A percentile compares a stretch with the other conserved stretches of the same genome.
Evolutionary conservation across 2,888 invertebrate genomes (phyloP).

Genomic region (Polydrusus cervinus): DNA sequence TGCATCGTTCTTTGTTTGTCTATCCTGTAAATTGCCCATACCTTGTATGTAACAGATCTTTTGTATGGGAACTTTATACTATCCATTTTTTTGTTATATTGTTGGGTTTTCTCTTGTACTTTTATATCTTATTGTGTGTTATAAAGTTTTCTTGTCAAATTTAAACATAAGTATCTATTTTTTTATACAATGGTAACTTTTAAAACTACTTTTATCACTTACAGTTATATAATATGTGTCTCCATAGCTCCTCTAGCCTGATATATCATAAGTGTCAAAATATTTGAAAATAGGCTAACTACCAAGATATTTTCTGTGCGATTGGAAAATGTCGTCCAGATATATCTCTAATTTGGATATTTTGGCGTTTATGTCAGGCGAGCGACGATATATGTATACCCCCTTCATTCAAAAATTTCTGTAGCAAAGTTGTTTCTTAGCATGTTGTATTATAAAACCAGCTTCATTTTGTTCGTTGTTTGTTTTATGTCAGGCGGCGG

Average conservation of each 20-base stretch:
- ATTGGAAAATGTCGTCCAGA: too few relatives aligned
- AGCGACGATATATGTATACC: neutral
- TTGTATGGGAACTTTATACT: constrained; percentile 9
- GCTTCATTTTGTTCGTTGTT: constrained; percentile 56
- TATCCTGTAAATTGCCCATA: constrained; percentile 43
- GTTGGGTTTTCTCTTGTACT: constrained; percentile 12
- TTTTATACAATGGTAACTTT: too few relatives aligned
- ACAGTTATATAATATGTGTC: neutral
- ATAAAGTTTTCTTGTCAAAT: neutral
- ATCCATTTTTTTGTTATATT: constrained; percentile 11
- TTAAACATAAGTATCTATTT: neutral
- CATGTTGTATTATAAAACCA: constrained; percentile 37
- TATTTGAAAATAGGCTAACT: too few relatives aligned
- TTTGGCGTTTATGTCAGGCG: neutral
- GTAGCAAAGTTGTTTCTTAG: constrained; percentile 28
- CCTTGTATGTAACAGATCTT: constrained; percentile 21
- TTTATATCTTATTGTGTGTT: constrained; percentile 5
- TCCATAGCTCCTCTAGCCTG: too few relatives aligned
- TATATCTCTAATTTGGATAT: too few relatives aligned
- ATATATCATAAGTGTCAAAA: too few relatives aligned
- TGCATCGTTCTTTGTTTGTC: constrained; percentile 40
- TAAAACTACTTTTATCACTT: neutral
- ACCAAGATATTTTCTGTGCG: too few relatives aligned
- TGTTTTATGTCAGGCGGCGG: constrained; percentile 75
- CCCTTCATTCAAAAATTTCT: constrained; percentile 1